Evolutionary conservation across 2,888 invertebrate species (phyloP).

Genomic region (Periphyllus acericola): DNA sequence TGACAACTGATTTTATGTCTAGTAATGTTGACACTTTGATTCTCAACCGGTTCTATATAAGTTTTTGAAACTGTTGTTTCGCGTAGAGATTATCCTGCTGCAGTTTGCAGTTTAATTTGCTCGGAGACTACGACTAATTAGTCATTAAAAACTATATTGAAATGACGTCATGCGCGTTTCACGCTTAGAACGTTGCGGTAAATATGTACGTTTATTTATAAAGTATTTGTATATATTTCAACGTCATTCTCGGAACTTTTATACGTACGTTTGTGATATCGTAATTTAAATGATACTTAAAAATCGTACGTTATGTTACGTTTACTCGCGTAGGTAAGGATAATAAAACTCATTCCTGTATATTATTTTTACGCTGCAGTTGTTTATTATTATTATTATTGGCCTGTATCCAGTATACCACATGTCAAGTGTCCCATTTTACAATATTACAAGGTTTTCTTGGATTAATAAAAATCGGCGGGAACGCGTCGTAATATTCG

Average conservation of each 20-base stretch:
- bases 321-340: neutral
- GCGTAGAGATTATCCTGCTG: no score
- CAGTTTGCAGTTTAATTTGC: no score
- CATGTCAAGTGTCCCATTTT: slow-evolving; percentile 46
- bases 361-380: neutral
- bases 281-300: neutral
- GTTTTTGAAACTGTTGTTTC: no score
- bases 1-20: no score
- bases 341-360: slow-evolving; percentile 20
- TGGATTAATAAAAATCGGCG: slow-evolving; percentile 29
- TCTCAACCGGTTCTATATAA: no score
- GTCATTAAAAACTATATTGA: neutral
- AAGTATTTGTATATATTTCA: neutral
- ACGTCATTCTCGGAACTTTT: neutral
- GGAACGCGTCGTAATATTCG: neutral
- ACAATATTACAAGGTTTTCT: slow-evolving; percentile 30
- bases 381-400: slow-evolving; percentile 2
- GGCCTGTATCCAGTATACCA: slow-evolving; percentile 24
- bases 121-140: neutral
- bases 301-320: neutral
- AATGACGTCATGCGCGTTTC: neutral
- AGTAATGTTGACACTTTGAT: no score
- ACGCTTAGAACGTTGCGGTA: neutral
- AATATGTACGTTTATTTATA: neutral
- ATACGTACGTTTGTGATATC: neutral